phyloP scores from a whole-genome alignment of 2,888 invertebrate species.

The Diarsia mendica region DNA sequence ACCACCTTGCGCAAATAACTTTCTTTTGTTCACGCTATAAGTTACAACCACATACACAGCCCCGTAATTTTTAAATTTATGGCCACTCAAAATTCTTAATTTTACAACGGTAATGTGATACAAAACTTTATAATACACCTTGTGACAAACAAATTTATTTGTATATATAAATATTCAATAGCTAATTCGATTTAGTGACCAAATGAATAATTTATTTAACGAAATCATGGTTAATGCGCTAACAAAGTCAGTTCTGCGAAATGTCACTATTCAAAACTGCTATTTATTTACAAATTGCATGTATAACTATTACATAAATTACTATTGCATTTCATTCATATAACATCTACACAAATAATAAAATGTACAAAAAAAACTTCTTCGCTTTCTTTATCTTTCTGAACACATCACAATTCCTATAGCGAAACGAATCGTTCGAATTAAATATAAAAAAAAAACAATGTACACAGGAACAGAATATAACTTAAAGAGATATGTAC shows the following conservation, averaged over 20 bases:
- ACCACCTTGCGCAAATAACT: constrained; percentile 61
- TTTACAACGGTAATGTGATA: constrained; percentile 84
- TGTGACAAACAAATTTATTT: constrained; percentile 70
- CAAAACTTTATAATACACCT: constrained; percentile 78
- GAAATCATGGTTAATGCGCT: constrained; percentile 70
- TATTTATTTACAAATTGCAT: constrained; percentile 86
- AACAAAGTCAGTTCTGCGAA: constrained; percentile 67
- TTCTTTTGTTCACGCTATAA: constrained; percentile 44
- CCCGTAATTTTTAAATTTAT: constrained; percentile 78
- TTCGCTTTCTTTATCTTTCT: constrained; percentile 79
- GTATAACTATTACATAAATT: constrained; percentile 89
- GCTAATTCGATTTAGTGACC: constrained; percentile 78
- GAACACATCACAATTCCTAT: constrained; percentile 89
- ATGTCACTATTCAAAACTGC: constrained; percentile 77
- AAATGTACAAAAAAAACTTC: constrained; percentile 85
- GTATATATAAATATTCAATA: constrained; percentile 69
- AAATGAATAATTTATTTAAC: constrained; percentile 67
- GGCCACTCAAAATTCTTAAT: constrained; percentile 88
- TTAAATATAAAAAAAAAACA: constrained; percentile 77
- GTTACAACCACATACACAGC: constrained; percentile 75
- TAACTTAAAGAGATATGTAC: constrained; percentile 88
- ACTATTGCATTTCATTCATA: constrained; percentile 89
- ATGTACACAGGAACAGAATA: constrained; percentile 89
- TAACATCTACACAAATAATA: constrained; percentile 86
- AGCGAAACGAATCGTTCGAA: constrained; percentile 68